A percentile compares a stretch with the other conserved stretches of the same genome.
phyloP scores from a whole-genome alignment of 2,797 vertebrate genomes.

The Pangasius macronema region DNA sequence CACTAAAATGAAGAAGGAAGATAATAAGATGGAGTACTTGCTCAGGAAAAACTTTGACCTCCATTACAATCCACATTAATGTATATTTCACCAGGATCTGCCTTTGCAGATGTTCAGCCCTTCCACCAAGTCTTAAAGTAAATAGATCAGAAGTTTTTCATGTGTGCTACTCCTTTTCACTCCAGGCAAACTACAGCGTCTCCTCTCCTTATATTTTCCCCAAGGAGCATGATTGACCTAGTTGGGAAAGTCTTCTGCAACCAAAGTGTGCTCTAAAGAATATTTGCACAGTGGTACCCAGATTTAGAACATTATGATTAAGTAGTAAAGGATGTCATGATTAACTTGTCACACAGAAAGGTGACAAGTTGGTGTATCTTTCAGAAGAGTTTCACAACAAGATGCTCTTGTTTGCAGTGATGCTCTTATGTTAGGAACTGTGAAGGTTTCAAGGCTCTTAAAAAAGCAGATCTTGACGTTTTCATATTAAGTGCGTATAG shows the following conservation, averaged over 20 bases:
- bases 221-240: conserved; percentile 70
- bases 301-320: conserved; percentile 69
- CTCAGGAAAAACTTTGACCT: background rate
- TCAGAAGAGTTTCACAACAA: conserved; percentile 13
- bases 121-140: conserved; percentile 58
- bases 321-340: conserved; percentile 70
- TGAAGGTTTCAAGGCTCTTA: background rate
- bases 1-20: background rate
- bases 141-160: conserved; percentile 67
- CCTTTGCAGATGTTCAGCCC: conserved; percentile 19
- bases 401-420: background rate
- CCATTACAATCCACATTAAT: background rate
- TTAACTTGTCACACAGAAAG: conserved; percentile 58
- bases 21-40: background rate
- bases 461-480: background rate
- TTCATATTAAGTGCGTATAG: background rate
- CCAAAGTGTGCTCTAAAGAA: conserved; percentile 63
- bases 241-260: conserved; percentile 65
- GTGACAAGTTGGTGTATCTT: conserved; percentile 39
- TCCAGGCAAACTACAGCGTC: conserved; percentile 63
- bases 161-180: conserved; percentile 63
- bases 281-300: conserved; percentile 66
- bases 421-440: background rate
- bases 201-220: conserved; percentile 64
- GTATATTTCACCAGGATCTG: background rate